These are phyloP conservation scores for Octopus bimaculoides DNA, from an alignment of 1,140 invertebrate genomes.

Conservation along the genomic window DNA sequence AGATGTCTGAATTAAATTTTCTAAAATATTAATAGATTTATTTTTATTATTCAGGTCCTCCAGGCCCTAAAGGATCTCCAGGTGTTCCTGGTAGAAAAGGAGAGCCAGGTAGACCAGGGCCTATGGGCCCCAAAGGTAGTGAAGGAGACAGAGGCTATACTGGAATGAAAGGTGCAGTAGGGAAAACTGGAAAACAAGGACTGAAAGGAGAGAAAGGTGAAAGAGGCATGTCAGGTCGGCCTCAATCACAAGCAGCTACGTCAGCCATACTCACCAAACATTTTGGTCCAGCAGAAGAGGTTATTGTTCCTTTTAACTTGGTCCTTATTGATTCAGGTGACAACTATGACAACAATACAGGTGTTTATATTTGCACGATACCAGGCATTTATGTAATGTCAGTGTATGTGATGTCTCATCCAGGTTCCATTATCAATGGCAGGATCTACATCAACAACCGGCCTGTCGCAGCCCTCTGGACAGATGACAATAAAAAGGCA, in stretches of 20 bases:
- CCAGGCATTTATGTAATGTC: constrained; percentile 36
- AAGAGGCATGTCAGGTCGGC: neutral
- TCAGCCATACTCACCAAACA: constrained; percentile 32
- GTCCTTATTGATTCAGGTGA: constrained; percentile 32
- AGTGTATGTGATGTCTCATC: constrained; percentile 35
- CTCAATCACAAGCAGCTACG: constrained; percentile 25
- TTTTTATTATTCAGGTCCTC: neutral
- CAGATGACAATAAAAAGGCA: constrained; percentile 31
- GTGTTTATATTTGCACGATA: constrained; percentile 34
- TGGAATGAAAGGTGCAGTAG: neutral
- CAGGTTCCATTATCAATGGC: constrained; percentile 36
- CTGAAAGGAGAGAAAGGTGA: constrained; percentile 1
- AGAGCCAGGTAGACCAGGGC: constrained; percentile 8
- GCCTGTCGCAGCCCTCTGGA: constrained; percentile 36
- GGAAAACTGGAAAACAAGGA: neutral
- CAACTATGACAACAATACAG: constrained; percentile 37
- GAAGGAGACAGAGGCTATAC: neutral
- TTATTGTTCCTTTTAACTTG: constrained; percentile 33
- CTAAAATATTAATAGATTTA: neutral
- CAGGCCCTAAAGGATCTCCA: constrained; percentile 4
- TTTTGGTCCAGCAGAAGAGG: constrained; percentile 33
- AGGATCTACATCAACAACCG: constrained; percentile 31
- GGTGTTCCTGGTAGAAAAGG: constrained; percentile 5
- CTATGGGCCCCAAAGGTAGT: neutral
- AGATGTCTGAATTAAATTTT: too few relatives aligned